Conservation (phyloP, 1,140 invertebrate genomes). For the Scylla paramamosain region DNA sequence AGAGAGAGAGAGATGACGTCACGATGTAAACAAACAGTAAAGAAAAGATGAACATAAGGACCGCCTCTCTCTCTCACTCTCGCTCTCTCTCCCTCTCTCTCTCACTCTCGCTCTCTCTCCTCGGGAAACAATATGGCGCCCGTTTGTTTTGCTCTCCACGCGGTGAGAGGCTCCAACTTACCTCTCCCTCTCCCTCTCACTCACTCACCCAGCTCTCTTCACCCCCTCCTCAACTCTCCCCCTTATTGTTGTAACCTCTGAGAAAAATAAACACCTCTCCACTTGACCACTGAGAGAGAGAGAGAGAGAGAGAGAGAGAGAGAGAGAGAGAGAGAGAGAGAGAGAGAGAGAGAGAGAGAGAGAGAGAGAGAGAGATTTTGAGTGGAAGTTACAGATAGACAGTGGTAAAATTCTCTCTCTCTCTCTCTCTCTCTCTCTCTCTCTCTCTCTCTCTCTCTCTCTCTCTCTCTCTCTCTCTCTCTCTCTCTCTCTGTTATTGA, state of each 20-base stretch:
- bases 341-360: too few relatives aligned
- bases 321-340: too few relatives aligned
- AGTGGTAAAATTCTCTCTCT: too few relatives aligned
- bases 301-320: conserved; percentile 35
- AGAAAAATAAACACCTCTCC: conserved; percentile 47
- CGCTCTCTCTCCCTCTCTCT: conserved; percentile 24
- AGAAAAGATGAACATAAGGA: too few relatives aligned
- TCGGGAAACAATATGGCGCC: conserved; percentile 63
- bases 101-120: background rate
- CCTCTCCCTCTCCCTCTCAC: background rate
- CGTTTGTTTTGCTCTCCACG: conserved; percentile 61
- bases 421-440: background rate
- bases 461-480: conserved; percentile 13
- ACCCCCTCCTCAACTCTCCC: background rate
- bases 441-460: conserved; percentile 13
- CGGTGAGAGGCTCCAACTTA: background rate
- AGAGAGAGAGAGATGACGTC: too few relatives aligned
- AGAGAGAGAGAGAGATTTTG: too few relatives aligned
- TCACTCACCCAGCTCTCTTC: background rate
- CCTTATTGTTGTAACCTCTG: conserved; percentile 50
- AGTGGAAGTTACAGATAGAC: too few relatives aligned
- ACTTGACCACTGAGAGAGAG: conserved; percentile 28
- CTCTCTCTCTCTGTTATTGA: background rate
- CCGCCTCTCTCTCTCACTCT: background rate
- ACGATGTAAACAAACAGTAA: too few relatives aligned